Base-by-base conservation (phyloP, 1,140 invertebrate genomes). In the Dysdera silvatica region DNA sequence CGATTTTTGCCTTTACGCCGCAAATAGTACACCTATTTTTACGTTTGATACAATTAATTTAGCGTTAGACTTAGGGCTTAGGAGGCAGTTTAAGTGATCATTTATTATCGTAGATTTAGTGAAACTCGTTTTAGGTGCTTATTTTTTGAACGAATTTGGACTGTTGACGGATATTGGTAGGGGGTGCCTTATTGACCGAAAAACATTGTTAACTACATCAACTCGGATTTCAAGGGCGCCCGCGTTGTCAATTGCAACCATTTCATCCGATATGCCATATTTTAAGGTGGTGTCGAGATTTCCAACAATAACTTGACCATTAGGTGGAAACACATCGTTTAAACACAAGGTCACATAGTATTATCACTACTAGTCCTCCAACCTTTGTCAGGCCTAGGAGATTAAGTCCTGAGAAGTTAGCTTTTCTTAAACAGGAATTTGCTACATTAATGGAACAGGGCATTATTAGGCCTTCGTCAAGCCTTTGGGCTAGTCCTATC, bases 391-490 rank as follows among this genome's bases (percentile, higher is more conserved):
- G 43, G 20, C 33, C 28, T n/a, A 53, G 63, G 1, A 8, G 62
- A 28, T 45, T 66, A n/a, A 16, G 33, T n/a, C 62, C 62, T n/a
- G 51, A 4, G 2, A 33, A 56, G 28, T 31, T 66, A 32, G 18
- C 3, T 4, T 31, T 35, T 18, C 60, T 60, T 29, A 51, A 53
- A 53, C 8, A 40, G 12, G 47, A 63, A 35, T 65, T 67, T 43
- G n/a, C 18, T 62, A 20, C 16, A 20, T 23, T 66, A 40, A 5
- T 51, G 10, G 37, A 59, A 14, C 48, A 47, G 2, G 67, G 61
- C 1, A 59, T 69, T 31, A 54, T 70, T 14, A 43, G 68, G 2
- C 69, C 57, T n/a, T 70, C 54, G 5, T 51, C 26, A n/a, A 69
- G 53, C 16, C 32, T 29, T 16, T 71, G 52, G 61, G 28, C 68